Conservation (phyloP, 1,140 invertebrate species). For the Hylaeus volcanicus region DNA sequence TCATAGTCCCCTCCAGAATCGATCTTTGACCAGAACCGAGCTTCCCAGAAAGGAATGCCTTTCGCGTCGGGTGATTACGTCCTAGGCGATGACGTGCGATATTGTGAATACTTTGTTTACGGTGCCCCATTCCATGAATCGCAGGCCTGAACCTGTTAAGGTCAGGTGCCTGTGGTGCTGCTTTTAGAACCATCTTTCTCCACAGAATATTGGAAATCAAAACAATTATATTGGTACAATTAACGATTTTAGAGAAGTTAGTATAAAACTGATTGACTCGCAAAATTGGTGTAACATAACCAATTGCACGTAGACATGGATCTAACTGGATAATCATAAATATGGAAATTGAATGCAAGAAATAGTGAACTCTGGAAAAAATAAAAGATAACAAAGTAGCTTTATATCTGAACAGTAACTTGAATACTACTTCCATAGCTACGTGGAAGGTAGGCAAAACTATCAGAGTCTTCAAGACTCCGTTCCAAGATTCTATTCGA, state of each 20-base stretch:
- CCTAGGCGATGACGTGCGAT: neutral
- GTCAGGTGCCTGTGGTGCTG: neutral
- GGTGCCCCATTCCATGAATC: neutral
- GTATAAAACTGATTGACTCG: neutral
- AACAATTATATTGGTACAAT: neutral
- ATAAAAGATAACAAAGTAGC: neutral
- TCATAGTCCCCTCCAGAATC: no score
- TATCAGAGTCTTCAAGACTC: no score
- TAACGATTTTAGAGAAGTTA: neutral
- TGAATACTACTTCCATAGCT: no score
- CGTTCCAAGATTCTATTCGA: no score
- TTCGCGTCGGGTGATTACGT: neutral
- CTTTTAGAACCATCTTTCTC: neutral
- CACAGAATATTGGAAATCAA: neutral
- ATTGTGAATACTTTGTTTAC: neutral
- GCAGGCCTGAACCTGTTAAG: neutral
- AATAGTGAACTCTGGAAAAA: no score
- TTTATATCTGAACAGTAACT: no score
- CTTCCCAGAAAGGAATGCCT: neutral
- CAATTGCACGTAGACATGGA: no score
- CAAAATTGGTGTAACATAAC: no score
- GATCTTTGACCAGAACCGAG: no score
- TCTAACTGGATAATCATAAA: no score
- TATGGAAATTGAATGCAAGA: no score
- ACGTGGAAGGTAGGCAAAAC: no score